Evolutionary conservation across 2,888 invertebrate species (phyloP).

Genomic region (Microplitis manilae): DNA sequence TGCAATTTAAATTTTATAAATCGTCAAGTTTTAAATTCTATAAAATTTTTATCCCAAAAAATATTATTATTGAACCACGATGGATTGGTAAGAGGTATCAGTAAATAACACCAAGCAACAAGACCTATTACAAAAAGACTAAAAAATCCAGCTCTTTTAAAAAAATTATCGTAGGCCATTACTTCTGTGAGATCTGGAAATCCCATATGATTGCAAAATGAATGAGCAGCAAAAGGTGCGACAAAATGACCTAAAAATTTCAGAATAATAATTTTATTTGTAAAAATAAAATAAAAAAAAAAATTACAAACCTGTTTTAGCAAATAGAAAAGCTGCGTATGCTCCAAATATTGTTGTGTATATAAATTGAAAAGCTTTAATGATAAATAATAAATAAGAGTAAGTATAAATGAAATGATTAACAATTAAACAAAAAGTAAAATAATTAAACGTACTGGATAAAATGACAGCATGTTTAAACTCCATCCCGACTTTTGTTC

Average conservation of each 20-base stretch:
- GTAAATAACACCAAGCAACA: constrained; percentile 82
- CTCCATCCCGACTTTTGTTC: constrained; percentile 80
- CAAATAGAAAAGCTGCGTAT: constrained; percentile 93
- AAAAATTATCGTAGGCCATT: constrained; percentile 75
- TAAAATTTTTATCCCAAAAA: constrained; percentile 72
- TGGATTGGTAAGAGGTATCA: constrained; percentile 85
- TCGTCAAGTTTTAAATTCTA: not conserved
- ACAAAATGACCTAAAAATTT: constrained; percentile 83
- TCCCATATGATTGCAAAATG: constrained; percentile 98
- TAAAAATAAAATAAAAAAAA: constrained; percentile 21
- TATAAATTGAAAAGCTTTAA: constrained; percentile 86
- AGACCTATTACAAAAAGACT: constrained; percentile 84
- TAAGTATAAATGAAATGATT: constrained; percentile 23
- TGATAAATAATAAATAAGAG: constrained; percentile 49
- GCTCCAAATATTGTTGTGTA: constrained; percentile 95
- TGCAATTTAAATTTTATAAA: not conserved
- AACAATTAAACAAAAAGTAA: constrained; percentile 6
- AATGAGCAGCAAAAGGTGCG: constrained; percentile 90
- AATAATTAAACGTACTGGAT: constrained; percentile 77
- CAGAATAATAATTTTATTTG: not conserved
- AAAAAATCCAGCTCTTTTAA: constrained; percentile 77
- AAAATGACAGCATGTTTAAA: constrained; percentile 80
- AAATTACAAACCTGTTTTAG: constrained; percentile 80
- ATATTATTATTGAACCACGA: constrained; percentile 76
- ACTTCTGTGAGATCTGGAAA: constrained; percentile 90